Conservation (phyloP, 2,797 vertebrate genomes). For the Sylvilagus floridanus region DNA sequence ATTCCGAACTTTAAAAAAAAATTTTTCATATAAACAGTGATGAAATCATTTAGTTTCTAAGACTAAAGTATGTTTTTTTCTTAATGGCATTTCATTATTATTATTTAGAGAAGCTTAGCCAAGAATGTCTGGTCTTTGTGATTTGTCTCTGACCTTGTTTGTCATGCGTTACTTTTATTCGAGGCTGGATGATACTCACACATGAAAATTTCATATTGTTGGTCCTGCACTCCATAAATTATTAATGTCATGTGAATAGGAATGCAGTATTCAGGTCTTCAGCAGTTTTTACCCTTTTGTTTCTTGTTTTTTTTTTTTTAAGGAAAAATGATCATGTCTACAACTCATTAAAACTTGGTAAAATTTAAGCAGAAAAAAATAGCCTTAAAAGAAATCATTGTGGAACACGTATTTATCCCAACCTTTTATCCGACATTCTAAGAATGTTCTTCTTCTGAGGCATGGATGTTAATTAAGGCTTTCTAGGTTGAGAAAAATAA, state of each 20-base stretch:
- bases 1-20: slow-evolving; percentile 24
- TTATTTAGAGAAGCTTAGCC: slow-evolving; percentile 64
- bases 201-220: slow-evolving; percentile 91
- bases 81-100: slow-evolving; percentile 65
- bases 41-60: slow-evolving; percentile 27
- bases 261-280: slow-evolving; percentile 82
- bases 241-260: slow-evolving; percentile 88
- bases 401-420: neutral
- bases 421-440: slow-evolving; percentile 28
- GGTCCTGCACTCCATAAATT: slow-evolving; percentile 87
- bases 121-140: slow-evolving; percentile 70
- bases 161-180: slow-evolving; percentile 84
- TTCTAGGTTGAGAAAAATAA: slow-evolving; percentile 73
- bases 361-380: slow-evolving; percentile 70
- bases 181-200: slow-evolving; percentile 82
- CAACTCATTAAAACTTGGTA: slow-evolving; percentile 64
- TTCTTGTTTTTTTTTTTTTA: slow-evolving; percentile 59
- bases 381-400: slow-evolving; percentile 73
- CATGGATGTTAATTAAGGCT: slow-evolving; percentile 56
- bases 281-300: slow-evolving; percentile 76
- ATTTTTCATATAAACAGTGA: slow-evolving; percentile 10
- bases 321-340: slow-evolving; percentile 50
- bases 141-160: slow-evolving; percentile 83
- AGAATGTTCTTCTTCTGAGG: slow-evolving; percentile 51
- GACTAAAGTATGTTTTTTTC: slow-evolving; percentile 52